Evolutionary conservation across 2,113 vertebrate species (phyloP), one percentile per base, ranked within the genome.

Genomic region (Pontoporia blainvillei): DNA sequence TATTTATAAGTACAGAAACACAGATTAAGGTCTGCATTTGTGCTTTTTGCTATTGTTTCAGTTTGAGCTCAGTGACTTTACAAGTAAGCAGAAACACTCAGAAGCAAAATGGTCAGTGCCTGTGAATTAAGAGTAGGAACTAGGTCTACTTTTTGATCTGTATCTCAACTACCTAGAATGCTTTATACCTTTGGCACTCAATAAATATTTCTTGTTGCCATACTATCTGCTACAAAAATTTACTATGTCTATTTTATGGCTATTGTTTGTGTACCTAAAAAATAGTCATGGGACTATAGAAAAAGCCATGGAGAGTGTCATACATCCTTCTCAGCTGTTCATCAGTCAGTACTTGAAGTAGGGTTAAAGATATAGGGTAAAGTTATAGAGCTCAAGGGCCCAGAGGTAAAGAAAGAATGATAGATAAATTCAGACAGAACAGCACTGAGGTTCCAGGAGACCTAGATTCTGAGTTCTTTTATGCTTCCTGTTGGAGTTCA

Each of bases 141-240:
- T 59, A 75, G 62, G 41, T 94, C 52, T 90, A 1, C 75, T 86
- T 93, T 91, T 90, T 86, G 23, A 76, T 90, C 61, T 44, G 54
- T 94, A 73, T 91, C 87, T 92, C 78, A 96, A n/a, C 71, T 52
- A 75, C 41, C 25, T 54, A 36, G 64, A 66, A 78, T 94, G 85
- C 66, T 96, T 96, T 97, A 85, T 94, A 67, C 46, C 84, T 97
- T 93, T 95, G 90, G 71, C n/a, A 85, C 71, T 90, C 88, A 52
- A 62, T 97, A 97, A 96, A 95, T 97, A 96, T 95, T 95, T 96
- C 91, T 86, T 96, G 75, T 90, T 12, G 2, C 61, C 46, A 92
- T 64, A 92, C 27, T 90, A 81, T 94, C 64, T 98, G 81, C 76
- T 89, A 96, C 71, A 92, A 96, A 86, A 94, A 62, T 92, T 86